A percentile compares a stretch with the other conserved stretches of the same genome.
These are phyloP conservation scores for Brachyalestes nurse DNA, from an alignment of 2,797 vertebrate genomes.

Conservation along the genomic window DNA sequence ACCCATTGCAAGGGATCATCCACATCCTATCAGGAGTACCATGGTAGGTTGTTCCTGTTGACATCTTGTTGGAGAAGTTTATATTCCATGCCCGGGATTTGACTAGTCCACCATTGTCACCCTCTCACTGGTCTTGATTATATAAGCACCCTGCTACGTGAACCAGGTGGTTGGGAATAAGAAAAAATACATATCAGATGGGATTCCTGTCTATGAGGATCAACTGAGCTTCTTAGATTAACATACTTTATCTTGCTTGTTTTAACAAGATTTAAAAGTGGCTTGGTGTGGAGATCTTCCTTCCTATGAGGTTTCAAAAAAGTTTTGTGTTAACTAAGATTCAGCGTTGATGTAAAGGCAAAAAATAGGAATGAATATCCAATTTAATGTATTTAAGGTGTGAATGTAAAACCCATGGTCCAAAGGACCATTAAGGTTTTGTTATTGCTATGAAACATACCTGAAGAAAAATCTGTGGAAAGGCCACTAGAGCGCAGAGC, in stretches of 20 bases:
- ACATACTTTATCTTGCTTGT: slow-evolving; percentile 17
- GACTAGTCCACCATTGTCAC: not conserved
- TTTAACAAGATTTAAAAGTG: slow-evolving; percentile 17
- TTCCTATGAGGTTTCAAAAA: too few species aligned
- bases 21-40: not conserved
- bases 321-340: too few species aligned
- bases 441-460: too few species aligned
- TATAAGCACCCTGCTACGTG: slow-evolving; percentile 64
- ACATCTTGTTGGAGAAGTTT: not conserved
- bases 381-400: too few species aligned
- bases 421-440: too few species aligned
- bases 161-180: slow-evolving; percentile 74
- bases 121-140: too few species aligned
- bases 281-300: too few species aligned
- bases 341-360: too few species aligned
- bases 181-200: not conserved
- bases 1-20: not conserved
- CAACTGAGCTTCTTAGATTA: slow-evolving; percentile 74
- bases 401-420: too few species aligned
- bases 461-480: too few species aligned
- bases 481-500: too few species aligned
- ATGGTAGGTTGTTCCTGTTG: not conserved
- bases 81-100: not conserved
- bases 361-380: too few species aligned
- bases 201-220: slow-evolving; percentile 67